phyloP scores from a whole-genome alignment of 1,140 invertebrate genomes.

The Trialeurodes vaporariorum region DNA sequence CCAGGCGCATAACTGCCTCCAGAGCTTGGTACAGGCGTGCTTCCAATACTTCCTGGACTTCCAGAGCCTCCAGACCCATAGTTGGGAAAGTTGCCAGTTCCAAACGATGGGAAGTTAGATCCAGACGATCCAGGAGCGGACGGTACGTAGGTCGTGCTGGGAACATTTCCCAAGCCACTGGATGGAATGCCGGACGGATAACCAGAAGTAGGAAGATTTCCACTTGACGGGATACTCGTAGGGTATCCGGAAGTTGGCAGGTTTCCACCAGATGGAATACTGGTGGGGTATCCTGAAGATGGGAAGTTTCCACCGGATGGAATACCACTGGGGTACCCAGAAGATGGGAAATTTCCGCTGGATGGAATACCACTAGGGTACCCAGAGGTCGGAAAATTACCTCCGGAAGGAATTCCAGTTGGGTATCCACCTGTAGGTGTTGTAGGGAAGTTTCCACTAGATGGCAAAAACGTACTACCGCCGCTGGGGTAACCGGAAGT shows the following conservation, averaged over 20 bases:
- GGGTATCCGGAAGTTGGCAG: too few species aligned
- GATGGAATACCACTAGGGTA: background rate
- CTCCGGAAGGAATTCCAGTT: background rate
- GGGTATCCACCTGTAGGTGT: background rate
- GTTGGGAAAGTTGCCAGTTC: background rate
- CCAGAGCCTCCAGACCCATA: background rate
- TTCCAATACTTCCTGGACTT: background rate
- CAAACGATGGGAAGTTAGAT: background rate
- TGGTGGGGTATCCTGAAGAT: too few species aligned
- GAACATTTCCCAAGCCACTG: too few species aligned
- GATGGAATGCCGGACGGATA: background rate
- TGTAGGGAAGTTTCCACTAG: background rate
- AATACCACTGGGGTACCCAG: background rate
- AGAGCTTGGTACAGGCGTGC: background rate
- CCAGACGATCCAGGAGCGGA: background rate
- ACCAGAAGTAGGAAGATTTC: background rate
- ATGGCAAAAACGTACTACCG: too few species aligned
- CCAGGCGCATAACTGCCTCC: conserved; percentile 8
- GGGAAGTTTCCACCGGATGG: background rate
- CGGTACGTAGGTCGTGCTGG: background rate
- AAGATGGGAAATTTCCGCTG: background rate
- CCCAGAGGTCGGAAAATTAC: background rate
- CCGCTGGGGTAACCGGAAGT: background rate
- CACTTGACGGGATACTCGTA: too few species aligned
- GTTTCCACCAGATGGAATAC: too few species aligned